These are phyloP conservation scores for Philopedon plagiatum DNA, from an alignment of 2,888 invertebrate genomes.

Conservation along the genomic window DNA sequence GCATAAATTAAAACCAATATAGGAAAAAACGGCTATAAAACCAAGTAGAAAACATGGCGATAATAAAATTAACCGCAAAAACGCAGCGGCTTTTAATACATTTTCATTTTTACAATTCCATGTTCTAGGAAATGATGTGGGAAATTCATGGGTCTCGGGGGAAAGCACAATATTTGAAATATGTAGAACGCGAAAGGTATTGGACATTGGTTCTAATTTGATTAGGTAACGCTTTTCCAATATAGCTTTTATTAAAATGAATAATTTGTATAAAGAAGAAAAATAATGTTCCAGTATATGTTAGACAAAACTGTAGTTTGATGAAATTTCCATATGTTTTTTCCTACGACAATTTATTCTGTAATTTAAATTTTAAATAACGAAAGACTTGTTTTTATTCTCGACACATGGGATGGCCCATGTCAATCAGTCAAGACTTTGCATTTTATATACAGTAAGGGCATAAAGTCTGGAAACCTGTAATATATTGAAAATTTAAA, in stretches of 20 bases:
- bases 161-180: constrained; percentile 13
- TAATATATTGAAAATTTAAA: no score
- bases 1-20: neutral
- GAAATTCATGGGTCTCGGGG: constrained; percentile 13
- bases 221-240: neutral
- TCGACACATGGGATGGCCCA: no score
- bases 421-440: no score
- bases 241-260: neutral
- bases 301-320: no score
- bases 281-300: neutral
- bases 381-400: no score
- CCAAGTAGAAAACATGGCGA: neutral
- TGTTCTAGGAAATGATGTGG: constrained; percentile 21
- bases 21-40: neutral
- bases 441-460: no score
- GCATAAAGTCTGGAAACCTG: no score
- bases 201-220: constrained; percentile 3
- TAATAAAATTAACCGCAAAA: constrained; percentile 34
- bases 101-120: constrained; percentile 23
- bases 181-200: neutral
- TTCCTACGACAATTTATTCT: no score
- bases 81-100: constrained; percentile 24
- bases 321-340: no score
- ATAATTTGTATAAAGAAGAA: neutral
- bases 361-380: no score